phyloP scores from a whole-genome alignment of 2,113 vertebrate species.

The Scortum barcoo region DNA sequence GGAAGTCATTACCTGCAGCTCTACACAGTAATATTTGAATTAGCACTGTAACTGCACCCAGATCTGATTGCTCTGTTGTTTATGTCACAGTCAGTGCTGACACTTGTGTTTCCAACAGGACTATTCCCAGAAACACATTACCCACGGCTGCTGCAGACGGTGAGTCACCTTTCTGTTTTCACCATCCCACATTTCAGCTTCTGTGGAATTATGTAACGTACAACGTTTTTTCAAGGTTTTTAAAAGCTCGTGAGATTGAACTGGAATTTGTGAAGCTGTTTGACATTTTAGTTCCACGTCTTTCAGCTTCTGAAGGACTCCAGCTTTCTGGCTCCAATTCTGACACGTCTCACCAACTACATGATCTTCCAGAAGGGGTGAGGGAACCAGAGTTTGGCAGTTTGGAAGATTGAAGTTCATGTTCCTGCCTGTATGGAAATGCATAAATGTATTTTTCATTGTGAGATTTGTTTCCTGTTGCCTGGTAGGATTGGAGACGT shows the following conservation, averaged over 20 bases:
- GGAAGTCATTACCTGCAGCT: neutral
- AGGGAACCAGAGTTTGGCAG: constrained; percentile 63
- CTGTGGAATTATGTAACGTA: neutral
- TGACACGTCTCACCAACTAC: constrained; percentile 91
- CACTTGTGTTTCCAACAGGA: constrained; percentile 79
- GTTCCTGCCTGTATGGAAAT: too few species aligned
- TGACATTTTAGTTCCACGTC: constrained; percentile 2
- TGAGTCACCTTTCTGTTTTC: constrained; percentile 75
- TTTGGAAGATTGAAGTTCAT: neutral
- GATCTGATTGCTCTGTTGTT: neutral
- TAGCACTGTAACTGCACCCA: neutral
- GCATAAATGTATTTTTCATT: neutral
- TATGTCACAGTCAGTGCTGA: neutral
- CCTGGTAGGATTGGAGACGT: constrained; percentile 88
- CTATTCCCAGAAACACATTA: constrained; percentile 92
- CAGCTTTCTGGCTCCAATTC: constrained; percentile 86
- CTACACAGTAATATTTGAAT: neutral
- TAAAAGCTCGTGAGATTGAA: neutral
- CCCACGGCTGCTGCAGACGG: constrained; percentile 91
- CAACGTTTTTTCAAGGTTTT: neutral
- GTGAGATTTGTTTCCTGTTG: neutral
- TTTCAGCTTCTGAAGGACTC: constrained; percentile 94
- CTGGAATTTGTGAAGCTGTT: neutral
- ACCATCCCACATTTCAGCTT: neutral
- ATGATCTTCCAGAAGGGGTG: constrained; percentile 92